Conservation (phyloP, 2,797 vertebrate species). For the Sebastes diploproa region DNA sequence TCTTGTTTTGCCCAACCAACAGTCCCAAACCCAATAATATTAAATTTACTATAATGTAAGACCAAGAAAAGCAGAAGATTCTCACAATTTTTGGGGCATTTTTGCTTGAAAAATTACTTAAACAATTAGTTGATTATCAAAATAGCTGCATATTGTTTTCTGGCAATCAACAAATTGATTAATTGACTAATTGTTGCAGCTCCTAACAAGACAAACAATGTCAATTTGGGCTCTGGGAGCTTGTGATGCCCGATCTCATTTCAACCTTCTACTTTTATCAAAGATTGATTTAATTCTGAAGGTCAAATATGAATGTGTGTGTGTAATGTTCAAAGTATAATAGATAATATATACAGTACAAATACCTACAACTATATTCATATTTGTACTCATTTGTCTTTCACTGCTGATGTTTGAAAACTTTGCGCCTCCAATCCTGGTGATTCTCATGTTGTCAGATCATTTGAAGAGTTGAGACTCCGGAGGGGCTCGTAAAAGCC, state of each 20-base stretch:
- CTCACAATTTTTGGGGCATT: not conserved
- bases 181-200: not conserved
- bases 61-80: not conserved
- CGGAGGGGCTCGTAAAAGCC: constrained; percentile 6
- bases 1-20: not conserved
- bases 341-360: not conserved
- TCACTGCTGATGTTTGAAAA: constrained; percentile 3
- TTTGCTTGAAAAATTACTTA: too few species aligned
- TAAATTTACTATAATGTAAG: accelerated
- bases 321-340: not conserved
- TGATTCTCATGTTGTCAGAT: constrained; percentile 13
- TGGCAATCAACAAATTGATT: not conserved
- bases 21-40: not conserved
- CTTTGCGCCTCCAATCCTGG: not conserved
- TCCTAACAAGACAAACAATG: not conserved
- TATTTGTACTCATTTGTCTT: not conserved
- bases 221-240: not conserved
- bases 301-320: too few species aligned
- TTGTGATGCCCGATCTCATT: not conserved
- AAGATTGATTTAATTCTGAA: not conserved
- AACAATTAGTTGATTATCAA: not conserved
- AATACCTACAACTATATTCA: not conserved
- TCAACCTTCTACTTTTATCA: not conserved
- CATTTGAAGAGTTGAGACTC: not conserved
- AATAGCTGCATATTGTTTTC: not conserved